phyloP scores from a whole-genome alignment of 1,140 invertebrate species.

The Drosophila sucinea region DNA sequence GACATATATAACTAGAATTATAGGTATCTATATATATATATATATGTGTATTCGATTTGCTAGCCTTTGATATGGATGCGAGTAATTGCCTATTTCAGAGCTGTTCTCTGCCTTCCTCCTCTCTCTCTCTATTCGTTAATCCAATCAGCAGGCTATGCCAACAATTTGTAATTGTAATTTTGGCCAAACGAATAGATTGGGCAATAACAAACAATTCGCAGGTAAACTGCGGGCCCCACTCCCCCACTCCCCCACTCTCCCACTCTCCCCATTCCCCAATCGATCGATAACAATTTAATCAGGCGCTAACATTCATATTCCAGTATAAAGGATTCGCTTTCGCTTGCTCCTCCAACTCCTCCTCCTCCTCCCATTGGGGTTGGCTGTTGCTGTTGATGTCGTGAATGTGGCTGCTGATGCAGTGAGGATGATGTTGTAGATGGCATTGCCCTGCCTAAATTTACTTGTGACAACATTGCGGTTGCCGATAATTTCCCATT shows the following conservation, averaged over 20 bases:
- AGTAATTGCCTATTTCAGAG: constrained; percentile 45
- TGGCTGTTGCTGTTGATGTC: constrained; percentile 22
- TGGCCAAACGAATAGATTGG: constrained; percentile 43
- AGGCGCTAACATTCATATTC: constrained; percentile 81
- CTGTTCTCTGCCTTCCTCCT: constrained; percentile 27
- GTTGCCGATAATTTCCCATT: constrained; percentile 77
- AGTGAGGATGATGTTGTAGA: constrained; percentile 22
- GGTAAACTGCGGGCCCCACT: constrained; percentile 6
- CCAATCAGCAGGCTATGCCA: constrained; percentile 51
- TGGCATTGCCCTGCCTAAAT: constrained; percentile 54
- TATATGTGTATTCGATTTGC: constrained; percentile 4
- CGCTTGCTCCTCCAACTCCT: constrained; percentile 13
- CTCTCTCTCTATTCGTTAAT: constrained; percentile 33
- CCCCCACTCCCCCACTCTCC: not conserved
- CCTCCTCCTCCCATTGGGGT: constrained; percentile 18
- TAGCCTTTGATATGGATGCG: constrained; percentile 47
- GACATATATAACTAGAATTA: constrained; percentile 23
- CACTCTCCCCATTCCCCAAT: not conserved
- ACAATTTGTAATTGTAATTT: constrained; percentile 78
- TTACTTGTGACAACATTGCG: constrained; percentile 79
- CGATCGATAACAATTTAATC: constrained; percentile 60
- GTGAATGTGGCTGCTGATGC: constrained; percentile 31
- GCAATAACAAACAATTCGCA: constrained; percentile 37
- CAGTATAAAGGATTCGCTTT: constrained; percentile 69
- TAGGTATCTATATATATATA: not conserved